Evolutionary conservation across 2,888 invertebrate genomes (phyloP).

Genomic region (Chrysolina oricalcia): DNA sequence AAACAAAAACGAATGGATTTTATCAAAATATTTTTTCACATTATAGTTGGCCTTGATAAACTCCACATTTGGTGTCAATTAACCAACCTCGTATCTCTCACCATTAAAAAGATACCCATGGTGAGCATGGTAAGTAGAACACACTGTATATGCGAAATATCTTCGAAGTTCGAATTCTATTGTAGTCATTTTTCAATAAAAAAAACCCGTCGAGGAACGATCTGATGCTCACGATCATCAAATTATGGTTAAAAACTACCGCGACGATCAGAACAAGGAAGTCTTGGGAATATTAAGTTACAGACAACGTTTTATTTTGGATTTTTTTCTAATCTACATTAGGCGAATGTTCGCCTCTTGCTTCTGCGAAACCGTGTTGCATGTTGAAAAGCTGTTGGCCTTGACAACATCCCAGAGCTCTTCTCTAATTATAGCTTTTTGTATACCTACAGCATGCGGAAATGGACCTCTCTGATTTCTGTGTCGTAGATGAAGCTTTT

Average conservation of each 20-base stretch:
- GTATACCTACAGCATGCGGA: slow-evolving; percentile 44
- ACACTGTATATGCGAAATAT: too few relatives aligned
- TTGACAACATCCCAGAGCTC: slow-evolving; percentile 51
- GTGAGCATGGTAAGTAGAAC: too few relatives aligned
- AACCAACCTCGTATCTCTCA: too few relatives aligned
- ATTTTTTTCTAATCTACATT: slow-evolving; percentile 31
- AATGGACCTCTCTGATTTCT: slow-evolving; percentile 40
- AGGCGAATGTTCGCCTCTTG: slow-evolving; percentile 37
- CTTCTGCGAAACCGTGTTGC: slow-evolving; percentile 44
- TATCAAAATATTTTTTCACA: too few relatives aligned
- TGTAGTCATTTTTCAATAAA: not conserved
- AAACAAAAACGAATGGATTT: too few relatives aligned
- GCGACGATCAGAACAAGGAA: slow-evolving; percentile 23
- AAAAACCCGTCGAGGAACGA: slow-evolving; percentile 8
- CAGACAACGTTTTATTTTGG: not conserved
- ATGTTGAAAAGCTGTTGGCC: slow-evolving; percentile 55
- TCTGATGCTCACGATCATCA: not conserved
- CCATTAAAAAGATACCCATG: too few relatives aligned
- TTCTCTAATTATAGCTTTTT: slow-evolving; percentile 50
- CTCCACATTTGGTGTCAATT: too few relatives aligned
- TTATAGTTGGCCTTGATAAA: too few relatives aligned
- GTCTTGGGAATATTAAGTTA: slow-evolving; percentile 33
- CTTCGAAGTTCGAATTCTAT: not conserved
- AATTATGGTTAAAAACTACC: slow-evolving; percentile 10
- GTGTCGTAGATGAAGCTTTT: not conserved